Evolutionary conservation across 1,140 invertebrate species (phyloP).

Genomic region (Lanistes nyassanus): DNA sequence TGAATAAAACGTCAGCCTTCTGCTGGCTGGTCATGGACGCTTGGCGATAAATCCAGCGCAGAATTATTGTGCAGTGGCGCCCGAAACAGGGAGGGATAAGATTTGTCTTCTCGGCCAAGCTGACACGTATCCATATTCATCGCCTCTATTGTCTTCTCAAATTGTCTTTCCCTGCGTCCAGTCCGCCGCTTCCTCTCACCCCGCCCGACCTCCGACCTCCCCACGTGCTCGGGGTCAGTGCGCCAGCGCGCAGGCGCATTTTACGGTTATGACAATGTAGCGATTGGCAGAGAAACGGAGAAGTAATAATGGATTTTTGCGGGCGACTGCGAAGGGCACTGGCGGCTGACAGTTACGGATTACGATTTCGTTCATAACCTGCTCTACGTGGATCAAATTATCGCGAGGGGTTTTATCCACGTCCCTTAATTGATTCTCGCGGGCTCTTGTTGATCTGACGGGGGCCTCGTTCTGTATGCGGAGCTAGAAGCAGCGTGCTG

Average conservation of each 20-base stretch:
- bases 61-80: background rate
- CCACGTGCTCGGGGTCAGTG: background rate
- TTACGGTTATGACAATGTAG: background rate
- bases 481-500: background rate
- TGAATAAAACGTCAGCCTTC: background rate
- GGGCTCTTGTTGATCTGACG: background rate
- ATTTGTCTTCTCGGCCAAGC: background rate
- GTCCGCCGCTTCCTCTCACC: background rate
- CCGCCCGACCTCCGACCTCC: background rate
- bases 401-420: background rate
- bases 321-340: slow-evolving; percentile 2
- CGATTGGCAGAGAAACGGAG: background rate
- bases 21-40: background rate
- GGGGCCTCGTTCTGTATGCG: background rate
- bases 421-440: background rate
- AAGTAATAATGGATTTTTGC: slow-evolving; percentile 14
- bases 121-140: slow-evolving; percentile 5
- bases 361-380: slow-evolving; percentile 7
- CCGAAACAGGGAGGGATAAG: slow-evolving; percentile 4
- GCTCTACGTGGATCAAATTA: slow-evolving; percentile 7
- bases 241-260: slow-evolving; percentile 5
- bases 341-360: slow-evolving; percentile 3
- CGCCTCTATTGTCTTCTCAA: slow-evolving; percentile 10
- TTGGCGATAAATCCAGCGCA: slow-evolving; percentile 1
- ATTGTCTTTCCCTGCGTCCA: background rate